Conservation (phyloP, 2,797 vertebrate genomes). For the Aselliscus stoliczkanus region DNA sequence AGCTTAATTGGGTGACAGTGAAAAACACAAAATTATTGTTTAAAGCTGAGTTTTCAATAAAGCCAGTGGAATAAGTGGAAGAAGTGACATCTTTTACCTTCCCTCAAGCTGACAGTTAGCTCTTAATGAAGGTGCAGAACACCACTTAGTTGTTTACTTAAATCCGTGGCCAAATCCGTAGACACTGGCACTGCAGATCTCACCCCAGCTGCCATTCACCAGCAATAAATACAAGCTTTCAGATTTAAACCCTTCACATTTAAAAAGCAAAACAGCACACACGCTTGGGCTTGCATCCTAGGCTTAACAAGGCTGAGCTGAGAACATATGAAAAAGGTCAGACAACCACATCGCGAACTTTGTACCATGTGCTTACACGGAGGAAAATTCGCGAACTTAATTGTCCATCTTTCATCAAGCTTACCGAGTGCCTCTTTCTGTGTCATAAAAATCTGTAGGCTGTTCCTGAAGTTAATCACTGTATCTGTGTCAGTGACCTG, state of each 20-base stretch:
- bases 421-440: not conserved
- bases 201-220: not conserved
- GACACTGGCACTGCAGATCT: not conserved
- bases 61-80: not conserved
- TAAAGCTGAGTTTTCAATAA: conserved; percentile 22
- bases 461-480: not conserved
- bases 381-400: no score
- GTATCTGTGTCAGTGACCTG: not conserved
- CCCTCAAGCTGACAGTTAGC: not conserved
- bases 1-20: not conserved
- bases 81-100: conserved; percentile 3
- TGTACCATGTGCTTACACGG: no score
- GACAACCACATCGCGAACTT: no score
- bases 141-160: conserved; percentile 13
- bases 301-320: not conserved
- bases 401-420: not conserved
- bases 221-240: not conserved
- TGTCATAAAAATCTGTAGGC: not conserved
- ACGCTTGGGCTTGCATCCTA: not conserved
- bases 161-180: not conserved
- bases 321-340: not conserved
- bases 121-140: conserved; percentile 24
- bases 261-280: not conserved
- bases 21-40: not conserved
- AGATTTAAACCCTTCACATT: not conserved